Percentiles rank a stretch among this genome's conserved stretches.
phyloP scores from a whole-genome alignment of 2,888 invertebrate genomes.

The Romanomermis culicivorax region DNA sequence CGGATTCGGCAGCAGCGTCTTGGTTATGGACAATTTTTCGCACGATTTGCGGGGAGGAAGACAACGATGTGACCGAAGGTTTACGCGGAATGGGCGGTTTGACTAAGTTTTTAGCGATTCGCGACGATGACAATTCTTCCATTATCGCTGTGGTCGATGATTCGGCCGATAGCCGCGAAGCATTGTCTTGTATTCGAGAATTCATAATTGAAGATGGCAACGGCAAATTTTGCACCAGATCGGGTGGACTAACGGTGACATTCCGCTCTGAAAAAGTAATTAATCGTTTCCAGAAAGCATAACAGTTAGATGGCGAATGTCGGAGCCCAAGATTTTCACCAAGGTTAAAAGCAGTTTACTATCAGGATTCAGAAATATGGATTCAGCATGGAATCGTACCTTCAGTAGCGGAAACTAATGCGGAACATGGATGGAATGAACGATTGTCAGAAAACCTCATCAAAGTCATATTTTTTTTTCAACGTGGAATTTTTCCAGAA shows the following conservation, averaged over 20 bases:
- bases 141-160: background rate
- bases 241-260: conserved; percentile 2
- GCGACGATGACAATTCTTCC: background rate
- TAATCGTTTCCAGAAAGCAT: too few relatives aligned
- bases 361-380: background rate
- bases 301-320: too few relatives aligned
- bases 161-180: background rate
- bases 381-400: background rate
- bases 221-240: conserved; percentile 3
- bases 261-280: too few relatives aligned
- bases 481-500: too few relatives aligned
- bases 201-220: too few relatives aligned
- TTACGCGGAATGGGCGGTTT: background rate
- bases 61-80: background rate
- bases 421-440: too few relatives aligned
- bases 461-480: too few relatives aligned
- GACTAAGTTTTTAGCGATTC: too few relatives aligned
- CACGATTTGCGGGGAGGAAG: background rate
- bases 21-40: background rate
- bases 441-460: too few relatives aligned
- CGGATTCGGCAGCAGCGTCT: background rate
- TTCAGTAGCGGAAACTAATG: too few relatives aligned
- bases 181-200: too few relatives aligned
- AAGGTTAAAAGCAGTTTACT: background rate
- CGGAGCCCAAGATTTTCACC: too few relatives aligned